These are phyloP conservation scores for Epizoanthus illoricatus DNA, from an alignment of 92 coral and sea anemone genomes.

Conservation along the genomic window DNA sequence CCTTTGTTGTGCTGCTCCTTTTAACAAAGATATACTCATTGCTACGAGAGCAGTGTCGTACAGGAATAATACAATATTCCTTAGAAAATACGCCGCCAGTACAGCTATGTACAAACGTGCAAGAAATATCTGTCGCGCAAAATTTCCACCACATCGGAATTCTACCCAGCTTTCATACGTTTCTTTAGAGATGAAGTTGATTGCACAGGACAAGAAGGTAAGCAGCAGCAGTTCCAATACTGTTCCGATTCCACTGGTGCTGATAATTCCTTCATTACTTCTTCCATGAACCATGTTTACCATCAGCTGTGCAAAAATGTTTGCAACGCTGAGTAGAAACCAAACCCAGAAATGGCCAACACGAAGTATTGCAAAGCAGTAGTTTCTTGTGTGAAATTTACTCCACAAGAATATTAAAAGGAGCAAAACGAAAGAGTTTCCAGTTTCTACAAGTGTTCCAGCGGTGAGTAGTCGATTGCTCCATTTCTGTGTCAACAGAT, in stretches of 20 bases:
- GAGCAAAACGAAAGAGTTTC: conserved; percentile 52
- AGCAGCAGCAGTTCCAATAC: conserved; percentile 40
- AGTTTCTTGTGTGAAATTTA: conserved; percentile 50
- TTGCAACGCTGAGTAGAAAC: conserved; percentile 44
- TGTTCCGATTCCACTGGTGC: conserved; percentile 26
- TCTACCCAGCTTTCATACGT: conserved; percentile 51
- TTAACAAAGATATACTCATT: conserved; percentile 66
- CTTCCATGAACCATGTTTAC: conserved; percentile 44
- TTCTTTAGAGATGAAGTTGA: conserved; percentile 60
- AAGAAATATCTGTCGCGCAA: conserved; percentile 27
- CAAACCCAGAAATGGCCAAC: conserved; percentile 85
- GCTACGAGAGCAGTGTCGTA: conserved; percentile 82
- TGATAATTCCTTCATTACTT: not conserved
- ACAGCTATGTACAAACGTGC: conserved; percentile 35
- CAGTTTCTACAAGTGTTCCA: conserved; percentile 55
- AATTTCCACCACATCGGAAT: not conserved
- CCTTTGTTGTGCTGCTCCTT: conserved; percentile 21
- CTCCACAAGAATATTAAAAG: conserved; percentile 56
- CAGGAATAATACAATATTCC: conserved; percentile 72
- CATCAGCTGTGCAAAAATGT: conserved; percentile 30
- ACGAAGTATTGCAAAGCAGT: conserved; percentile 46
- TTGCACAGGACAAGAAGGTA: conserved; percentile 53
- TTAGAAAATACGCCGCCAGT: conserved; percentile 53
- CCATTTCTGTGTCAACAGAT: conserved; percentile 28
- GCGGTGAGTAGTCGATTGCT: conserved; percentile 35